Evolutionary conservation across 2,888 invertebrate genomes (phyloP), one percentile per base, ranked within the genome.

Genomic region (Drosophila picticornis): DNA sequence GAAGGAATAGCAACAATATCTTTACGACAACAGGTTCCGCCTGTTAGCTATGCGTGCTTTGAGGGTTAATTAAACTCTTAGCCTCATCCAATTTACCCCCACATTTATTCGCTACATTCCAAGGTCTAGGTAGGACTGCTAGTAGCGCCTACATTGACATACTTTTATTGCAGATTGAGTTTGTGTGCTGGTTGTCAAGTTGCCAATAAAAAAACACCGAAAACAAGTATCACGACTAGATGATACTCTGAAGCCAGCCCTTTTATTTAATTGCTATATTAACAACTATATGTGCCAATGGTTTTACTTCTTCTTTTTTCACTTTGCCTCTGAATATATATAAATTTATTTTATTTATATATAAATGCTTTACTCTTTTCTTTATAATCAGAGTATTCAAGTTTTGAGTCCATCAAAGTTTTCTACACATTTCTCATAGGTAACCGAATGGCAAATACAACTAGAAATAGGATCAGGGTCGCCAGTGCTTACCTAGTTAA

Each of bases 11-110:
- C 32, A 53, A 13, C 34, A 36, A 36, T 48, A 32, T 31, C 22
- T 36, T 46, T n/a, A 65, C 48, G 38, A 75, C 84, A 86, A 83
- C 87, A 87, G 84, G 84, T 87, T 77, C 61, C 66, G 59, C 46
- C 51, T 60, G 50, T 60, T 58, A 72, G 74, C 48, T 70, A 61
- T 74, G 60, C 50, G 22, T 55, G 56, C 9, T 11, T 38, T 62
- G 61, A 66, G 69, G 65, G 51, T 66, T 70, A 74, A 74, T 74
- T 74, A 43, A 77, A 74, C 65, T 59, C 48, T 77, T 70, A 60
- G 55, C 34, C 51, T 46, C 51, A 62, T 62, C 25, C 34, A 56
- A 27, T 43, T 60, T 66, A 22, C 58, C 62, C 51, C 43, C 59
- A 66, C 63, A 57, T 22, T 43, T 29, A 77, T 58, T 38, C 63